Percentiles rank a stretch among this genome's conserved stretches.
Evolutionary conservation across 1,140 invertebrate genomes (phyloP).

Genomic region (Sminthurinus signatus): DNA sequence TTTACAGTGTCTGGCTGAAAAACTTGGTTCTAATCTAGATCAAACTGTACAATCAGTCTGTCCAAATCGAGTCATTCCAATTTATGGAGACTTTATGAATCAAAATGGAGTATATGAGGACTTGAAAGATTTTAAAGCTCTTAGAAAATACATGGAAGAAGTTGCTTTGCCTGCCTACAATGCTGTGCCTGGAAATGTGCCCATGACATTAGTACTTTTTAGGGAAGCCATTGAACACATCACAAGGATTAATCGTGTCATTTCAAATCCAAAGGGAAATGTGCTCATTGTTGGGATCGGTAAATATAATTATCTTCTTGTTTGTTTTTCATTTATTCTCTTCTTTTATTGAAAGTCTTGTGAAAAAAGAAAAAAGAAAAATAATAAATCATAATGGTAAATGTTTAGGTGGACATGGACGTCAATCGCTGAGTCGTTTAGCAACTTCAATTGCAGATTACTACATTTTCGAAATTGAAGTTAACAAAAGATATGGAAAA

Average conservation of each 20-base stretch:
- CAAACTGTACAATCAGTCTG: conserved; percentile 71
- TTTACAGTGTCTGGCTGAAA: conserved; percentile 59
- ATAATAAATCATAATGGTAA: no score
- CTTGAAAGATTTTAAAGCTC: conserved; percentile 54
- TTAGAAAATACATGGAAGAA: conserved; percentile 58
- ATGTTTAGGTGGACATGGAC: conserved; percentile 66
- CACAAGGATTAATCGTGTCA: conserved; percentile 67
- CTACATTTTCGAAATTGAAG: conserved; percentile 66
- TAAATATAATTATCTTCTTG: conserved; percentile 40
- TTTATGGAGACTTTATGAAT: conserved; percentile 73
- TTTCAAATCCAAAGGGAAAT: conserved; percentile 74
- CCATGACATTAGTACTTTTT: conserved; percentile 66
- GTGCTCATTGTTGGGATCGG: conserved; percentile 75
- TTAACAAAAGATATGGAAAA: conserved; percentile 66
- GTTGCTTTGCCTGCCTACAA: conserved; percentile 71
- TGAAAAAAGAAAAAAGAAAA: no score
- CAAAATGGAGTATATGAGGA: conserved; percentile 69
- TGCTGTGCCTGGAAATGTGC: conserved; percentile 61
- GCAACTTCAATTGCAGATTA: conserved; percentile 72
- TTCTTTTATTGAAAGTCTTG: neutral
- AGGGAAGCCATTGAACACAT: conserved; percentile 76
- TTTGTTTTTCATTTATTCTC: neutral
- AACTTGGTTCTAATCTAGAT: conserved; percentile 67
- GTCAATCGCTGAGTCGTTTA: conserved; percentile 67
- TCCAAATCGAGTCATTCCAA: conserved; percentile 61